phyloP scores from a whole-genome alignment of 2,113 vertebrate species.

The Thermophis baileyi region DNA sequence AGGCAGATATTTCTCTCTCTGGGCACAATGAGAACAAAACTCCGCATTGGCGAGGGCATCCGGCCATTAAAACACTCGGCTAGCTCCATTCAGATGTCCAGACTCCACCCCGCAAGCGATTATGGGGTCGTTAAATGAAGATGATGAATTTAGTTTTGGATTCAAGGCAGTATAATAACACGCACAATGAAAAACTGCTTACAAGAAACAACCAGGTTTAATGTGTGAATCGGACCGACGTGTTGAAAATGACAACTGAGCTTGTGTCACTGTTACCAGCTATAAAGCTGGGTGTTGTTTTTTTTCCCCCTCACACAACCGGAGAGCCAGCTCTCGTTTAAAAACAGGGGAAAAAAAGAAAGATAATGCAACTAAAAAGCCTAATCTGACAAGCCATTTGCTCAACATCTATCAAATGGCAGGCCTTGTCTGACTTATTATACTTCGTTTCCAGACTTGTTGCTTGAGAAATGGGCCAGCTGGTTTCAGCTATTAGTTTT shows the following conservation, averaged over 20 bases:
- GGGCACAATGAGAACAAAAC: no score
- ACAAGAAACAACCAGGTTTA: not conserved
- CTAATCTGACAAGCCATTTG: not conserved
- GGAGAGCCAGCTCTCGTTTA: not conserved
- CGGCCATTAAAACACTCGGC: no score
- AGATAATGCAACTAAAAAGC: not conserved
- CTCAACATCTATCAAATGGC: not conserved
- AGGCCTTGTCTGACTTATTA: not conserved
- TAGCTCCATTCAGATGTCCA: no score
- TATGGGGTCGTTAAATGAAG: no score
- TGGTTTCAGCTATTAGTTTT: not conserved
- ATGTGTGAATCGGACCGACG: not conserved
- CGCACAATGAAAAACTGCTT: not conserved
- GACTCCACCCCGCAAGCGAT: no score
- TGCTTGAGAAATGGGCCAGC: slow-evolving; percentile 22
- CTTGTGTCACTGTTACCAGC: not conserved
- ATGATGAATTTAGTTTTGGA: no score
- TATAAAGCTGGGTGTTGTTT: not conserved
- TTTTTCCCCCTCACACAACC: not conserved
- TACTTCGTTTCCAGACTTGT: not conserved
- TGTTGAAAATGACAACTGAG: not conserved
- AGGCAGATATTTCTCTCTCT: no score
- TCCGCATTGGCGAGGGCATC: no score
- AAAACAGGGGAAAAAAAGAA: not conserved
- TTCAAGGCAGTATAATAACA: not conserved